These are phyloP conservation scores for Craseonycteris thonglongyai DNA, from an alignment of 2,113 vertebrate species.

Conservation along the genomic window DNA sequence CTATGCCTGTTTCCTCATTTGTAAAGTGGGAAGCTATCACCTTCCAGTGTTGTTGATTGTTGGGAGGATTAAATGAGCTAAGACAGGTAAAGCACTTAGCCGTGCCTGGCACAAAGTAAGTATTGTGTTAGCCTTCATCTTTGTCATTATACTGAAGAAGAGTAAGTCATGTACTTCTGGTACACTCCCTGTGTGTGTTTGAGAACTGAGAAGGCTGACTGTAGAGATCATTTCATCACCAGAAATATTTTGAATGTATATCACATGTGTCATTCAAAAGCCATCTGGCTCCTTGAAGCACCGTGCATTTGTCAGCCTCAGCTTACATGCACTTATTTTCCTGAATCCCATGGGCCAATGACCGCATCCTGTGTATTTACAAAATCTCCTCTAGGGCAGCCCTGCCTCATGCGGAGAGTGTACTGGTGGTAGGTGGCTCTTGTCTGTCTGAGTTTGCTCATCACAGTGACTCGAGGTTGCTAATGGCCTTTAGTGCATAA, in stretches of 20 bases:
- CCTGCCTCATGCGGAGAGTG: not conserved
- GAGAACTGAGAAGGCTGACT: not conserved
- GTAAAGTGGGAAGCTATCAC: not conserved
- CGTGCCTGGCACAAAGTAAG: not conserved
- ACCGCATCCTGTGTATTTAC: not conserved
- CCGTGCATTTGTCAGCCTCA: not conserved
- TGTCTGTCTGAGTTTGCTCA: not conserved
- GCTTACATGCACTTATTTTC: not conserved
- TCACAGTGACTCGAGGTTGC: not conserved
- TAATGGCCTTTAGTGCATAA: not conserved
- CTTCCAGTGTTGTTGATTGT: not conserved
- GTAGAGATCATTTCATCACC: not conserved
- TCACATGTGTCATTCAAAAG: not conserved
- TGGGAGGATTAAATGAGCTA: not conserved
- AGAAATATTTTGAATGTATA: not conserved
- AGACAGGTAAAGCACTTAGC: not conserved
- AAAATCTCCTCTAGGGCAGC: not conserved
- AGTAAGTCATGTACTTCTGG: not conserved
- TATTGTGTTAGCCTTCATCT: not conserved
- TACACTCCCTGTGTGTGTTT: not conserved
- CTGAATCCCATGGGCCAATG: not conserved
- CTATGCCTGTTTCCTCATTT: not conserved
- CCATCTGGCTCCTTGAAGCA: fast-evolving
- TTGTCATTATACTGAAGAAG: not conserved
- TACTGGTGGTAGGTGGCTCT: fast-evolving